phyloP scores from a whole-genome alignment of 2,113 vertebrate genomes.

The Himantopus leucocephalus region DNA sequence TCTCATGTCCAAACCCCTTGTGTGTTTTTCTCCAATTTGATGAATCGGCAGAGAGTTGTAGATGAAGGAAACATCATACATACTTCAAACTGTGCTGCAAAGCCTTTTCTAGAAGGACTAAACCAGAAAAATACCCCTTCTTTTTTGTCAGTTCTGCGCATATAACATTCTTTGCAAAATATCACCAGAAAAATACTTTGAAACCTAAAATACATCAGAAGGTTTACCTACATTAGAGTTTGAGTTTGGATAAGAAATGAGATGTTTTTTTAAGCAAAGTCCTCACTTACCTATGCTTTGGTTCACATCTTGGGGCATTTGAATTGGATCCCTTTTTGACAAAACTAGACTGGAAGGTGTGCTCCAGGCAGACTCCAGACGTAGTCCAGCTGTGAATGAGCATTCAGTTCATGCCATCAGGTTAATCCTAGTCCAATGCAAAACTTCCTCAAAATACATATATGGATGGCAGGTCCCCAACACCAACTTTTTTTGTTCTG shows the following conservation, averaged over 20 bases:
- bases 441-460: neutral
- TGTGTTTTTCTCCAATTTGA: neutral
- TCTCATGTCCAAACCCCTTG: neutral
- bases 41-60: neutral
- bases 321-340: neutral
- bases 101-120: neutral
- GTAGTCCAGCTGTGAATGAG: neutral
- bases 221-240: neutral
- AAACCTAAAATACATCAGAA: neutral
- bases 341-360: neutral
- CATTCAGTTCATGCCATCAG: neutral
- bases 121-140: neutral
- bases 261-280: neutral
- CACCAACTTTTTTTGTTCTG: neutral
- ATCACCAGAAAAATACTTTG: neutral
- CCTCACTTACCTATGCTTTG: neutral
- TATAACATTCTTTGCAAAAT: neutral
- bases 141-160: neutral
- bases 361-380: neutral
- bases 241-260: neutral
- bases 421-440: neutral
- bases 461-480: neutral
- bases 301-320: fast-evolving
- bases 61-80: neutral
- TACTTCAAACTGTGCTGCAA: neutral